A percentile compares a stretch with the other conserved stretches of the same genome.
Evolutionary conservation across 2,797 vertebrate species (phyloP).

Genomic region (Graptemys geographica): DNA sequence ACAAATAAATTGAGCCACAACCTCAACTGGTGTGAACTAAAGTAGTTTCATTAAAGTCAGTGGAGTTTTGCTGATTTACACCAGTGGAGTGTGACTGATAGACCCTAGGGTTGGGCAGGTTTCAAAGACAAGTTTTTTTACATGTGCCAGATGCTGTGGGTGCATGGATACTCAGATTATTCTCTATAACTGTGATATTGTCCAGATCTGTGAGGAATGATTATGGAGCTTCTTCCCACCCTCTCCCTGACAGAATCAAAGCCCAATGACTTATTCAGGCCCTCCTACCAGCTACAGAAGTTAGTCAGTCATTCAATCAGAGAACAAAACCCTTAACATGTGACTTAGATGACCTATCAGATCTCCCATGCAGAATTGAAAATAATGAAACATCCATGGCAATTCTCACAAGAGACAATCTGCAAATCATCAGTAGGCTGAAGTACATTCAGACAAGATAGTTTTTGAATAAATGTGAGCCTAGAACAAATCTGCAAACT

Average conservation of each 20-base stretch:
- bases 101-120: background rate
- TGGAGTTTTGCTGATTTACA: slow-evolving; percentile 16
- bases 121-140: background rate
- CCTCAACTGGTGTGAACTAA: background rate
- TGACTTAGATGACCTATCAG: background rate
- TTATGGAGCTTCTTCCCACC: background rate
- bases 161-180: background rate
- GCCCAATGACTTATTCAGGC: background rate
- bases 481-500: background rate
- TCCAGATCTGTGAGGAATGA: background rate
- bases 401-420: background rate
- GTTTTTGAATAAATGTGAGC: background rate
- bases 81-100: background rate
- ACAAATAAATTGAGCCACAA: background rate
- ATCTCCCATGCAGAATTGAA: background rate
- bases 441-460: background rate
- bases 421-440: background rate
- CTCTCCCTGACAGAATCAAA: background rate
- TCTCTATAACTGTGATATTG: background rate
- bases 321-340: background rate
- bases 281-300: background rate
- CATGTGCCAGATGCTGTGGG: background rate
- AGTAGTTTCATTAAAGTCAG: slow-evolving; percentile 10
- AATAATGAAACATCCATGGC: background rate
- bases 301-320: background rate